phyloP scores from a whole-genome alignment of 35 echinoderm and acorn worm genomes.

The Lytechinus variegatus region DNA sequence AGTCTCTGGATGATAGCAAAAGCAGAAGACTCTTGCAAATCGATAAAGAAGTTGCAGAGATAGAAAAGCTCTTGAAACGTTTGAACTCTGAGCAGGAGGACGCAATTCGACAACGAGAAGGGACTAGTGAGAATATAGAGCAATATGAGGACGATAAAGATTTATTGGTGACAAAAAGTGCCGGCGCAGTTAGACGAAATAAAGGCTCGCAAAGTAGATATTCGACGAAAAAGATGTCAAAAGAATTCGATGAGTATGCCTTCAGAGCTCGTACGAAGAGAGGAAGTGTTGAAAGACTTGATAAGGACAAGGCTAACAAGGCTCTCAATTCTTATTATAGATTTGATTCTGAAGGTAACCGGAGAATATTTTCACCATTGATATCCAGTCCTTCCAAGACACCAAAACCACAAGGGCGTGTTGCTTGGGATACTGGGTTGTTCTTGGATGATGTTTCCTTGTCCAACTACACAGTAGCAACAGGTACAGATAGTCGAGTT shows the following conservation, averaged over 20 bases:
- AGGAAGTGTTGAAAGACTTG: neutral
- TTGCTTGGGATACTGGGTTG: slow-evolving; percentile 41
- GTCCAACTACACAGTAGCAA: neutral
- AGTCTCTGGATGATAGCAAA: slow-evolving; percentile 75
- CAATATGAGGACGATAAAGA: neutral
- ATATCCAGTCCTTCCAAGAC: slow-evolving; percentile 32
- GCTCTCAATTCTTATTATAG: slow-evolving; percentile 51
- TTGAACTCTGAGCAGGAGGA: slow-evolving; percentile 65
- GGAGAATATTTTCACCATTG: slow-evolving; percentile 22
- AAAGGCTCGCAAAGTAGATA: neutral
- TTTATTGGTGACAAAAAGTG: slow-evolving; percentile 12
- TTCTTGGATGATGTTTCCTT: slow-evolving; percentile 44
- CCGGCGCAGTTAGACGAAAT: neutral
- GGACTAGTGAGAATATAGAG: neutral
- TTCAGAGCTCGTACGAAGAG: slow-evolving; percentile 53
- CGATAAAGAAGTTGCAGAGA: slow-evolving; percentile 85
- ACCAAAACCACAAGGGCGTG: neutral
- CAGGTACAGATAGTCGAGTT: neutral
- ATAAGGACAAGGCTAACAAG: slow-evolving; percentile 33
- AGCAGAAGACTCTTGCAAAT: slow-evolving; percentile 72
- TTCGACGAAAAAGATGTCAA: slow-evolving; percentile 31
- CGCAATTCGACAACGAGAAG: neutral
- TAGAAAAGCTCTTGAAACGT: slow-evolving; percentile 71
- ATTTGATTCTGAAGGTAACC: slow-evolving; percentile 60
- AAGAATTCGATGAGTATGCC: slow-evolving; percentile 60